A percentile compares a stretch with the other conserved stretches of the same genome.
phyloP scores from a whole-genome alignment of 2,888 invertebrate genomes.

The Scaptomyza reducta region DNA sequence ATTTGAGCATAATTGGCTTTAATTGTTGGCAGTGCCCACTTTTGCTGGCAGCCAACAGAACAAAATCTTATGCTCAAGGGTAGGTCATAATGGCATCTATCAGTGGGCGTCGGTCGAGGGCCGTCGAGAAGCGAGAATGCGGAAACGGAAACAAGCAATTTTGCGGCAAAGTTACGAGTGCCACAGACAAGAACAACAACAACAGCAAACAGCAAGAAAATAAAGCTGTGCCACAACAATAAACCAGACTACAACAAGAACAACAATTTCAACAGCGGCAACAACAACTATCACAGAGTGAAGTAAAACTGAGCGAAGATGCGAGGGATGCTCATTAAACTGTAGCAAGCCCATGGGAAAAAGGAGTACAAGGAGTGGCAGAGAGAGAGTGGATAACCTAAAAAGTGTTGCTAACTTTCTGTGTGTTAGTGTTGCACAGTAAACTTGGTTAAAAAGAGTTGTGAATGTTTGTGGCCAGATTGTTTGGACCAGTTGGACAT shows the following conservation, averaged over 20 bases:
- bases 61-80: slow-evolving; percentile 68
- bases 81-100: slow-evolving; percentile 81
- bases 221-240: slow-evolving; percentile 63
- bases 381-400: background rate
- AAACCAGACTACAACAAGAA: slow-evolving; percentile 41
- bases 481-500: slow-evolving; percentile 23
- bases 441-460: slow-evolving; percentile 36
- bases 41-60: slow-evolving; percentile 46
- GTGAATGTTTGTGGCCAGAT: slow-evolving; percentile 48
- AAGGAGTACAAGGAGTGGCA: background rate
- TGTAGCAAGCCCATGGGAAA: slow-evolving; percentile 8
- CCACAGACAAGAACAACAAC: slow-evolving; percentile 58
- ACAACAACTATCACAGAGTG: slow-evolving; percentile 22
- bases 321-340: slow-evolving; percentile 52
- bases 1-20: slow-evolving; percentile 82
- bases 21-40: slow-evolving; percentile 73
- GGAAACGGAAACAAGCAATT: slow-evolving; percentile 83
- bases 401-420: slow-evolving; percentile 40
- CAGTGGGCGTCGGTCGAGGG: slow-evolving; percentile 62
- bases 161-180: slow-evolving; percentile 80
- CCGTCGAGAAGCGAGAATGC: slow-evolving; percentile 57
- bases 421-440: slow-evolving; percentile 33
- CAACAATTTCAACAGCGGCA: slow-evolving; percentile 7
- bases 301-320: slow-evolving; percentile 40
- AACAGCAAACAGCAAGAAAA: slow-evolving; percentile 36